Conservation (phyloP, 2,888 invertebrate species). For the Petrolisthes cinctipes region DNA sequence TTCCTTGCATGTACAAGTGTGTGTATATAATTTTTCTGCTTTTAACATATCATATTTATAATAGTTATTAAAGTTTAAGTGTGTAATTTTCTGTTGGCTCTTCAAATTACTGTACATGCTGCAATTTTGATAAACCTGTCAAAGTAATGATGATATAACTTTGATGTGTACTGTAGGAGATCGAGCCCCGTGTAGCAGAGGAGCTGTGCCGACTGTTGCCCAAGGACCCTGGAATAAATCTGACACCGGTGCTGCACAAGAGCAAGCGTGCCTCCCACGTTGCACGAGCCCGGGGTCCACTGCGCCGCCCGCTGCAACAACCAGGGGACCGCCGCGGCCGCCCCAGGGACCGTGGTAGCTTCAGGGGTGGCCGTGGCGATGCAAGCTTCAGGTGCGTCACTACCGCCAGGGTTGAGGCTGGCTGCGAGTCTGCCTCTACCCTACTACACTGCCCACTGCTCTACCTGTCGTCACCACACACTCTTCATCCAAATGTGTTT, state of each 20-base stretch:
- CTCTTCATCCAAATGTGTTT: slow-evolving; percentile 23
- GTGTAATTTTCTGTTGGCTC: no score
- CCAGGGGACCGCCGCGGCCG: slow-evolving; percentile 70
- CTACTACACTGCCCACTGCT: slow-evolving; percentile 43
- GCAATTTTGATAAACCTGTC: no score
- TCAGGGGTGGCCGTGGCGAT: slow-evolving; percentile 63
- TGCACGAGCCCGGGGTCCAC: slow-evolving; percentile 53
- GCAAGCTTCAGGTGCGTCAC: slow-evolving; percentile 63
- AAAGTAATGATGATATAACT: neutral
- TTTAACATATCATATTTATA: no score
- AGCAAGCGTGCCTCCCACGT: slow-evolving; percentile 59
- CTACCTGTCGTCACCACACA: neutral
- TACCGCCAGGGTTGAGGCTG: slow-evolving; percentile 48
- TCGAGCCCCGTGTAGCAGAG: slow-evolving; percentile 92
- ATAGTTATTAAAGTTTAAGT: no score
- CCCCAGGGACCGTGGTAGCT: slow-evolving; percentile 58
- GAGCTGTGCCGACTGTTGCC: slow-evolving; percentile 94
- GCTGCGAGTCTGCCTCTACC: slow-evolving; percentile 33
- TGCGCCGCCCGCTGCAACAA: slow-evolving; percentile 79
- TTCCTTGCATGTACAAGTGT: no score
- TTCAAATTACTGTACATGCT: no score
- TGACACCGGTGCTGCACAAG: slow-evolving; percentile 81
- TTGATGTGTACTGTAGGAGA: slow-evolving; percentile 30
- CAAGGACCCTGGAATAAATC: slow-evolving; percentile 89
- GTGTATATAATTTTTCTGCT: no score